A percentile compares a stretch with the other conserved stretches of the same genome.
These are phyloP conservation scores for Chondrilla cf. caribensis DNA, from an alignment of 37 sponge, comb jelly and placozoan species.

Conservation along the genomic window DNA sequence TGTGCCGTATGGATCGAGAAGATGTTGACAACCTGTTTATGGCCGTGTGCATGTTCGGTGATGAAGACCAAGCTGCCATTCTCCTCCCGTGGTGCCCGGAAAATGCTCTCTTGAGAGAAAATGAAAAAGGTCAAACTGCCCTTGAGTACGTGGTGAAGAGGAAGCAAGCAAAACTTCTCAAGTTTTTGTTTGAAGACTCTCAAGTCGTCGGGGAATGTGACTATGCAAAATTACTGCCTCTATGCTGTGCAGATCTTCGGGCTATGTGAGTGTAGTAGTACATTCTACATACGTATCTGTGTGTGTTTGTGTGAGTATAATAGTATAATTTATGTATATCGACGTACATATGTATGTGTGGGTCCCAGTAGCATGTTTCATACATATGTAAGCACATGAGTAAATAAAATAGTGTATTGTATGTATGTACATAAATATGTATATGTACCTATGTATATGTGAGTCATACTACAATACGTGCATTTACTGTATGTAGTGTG, in stretches of 20 bases:
- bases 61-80: neutral
- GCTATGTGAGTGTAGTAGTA: neutral
- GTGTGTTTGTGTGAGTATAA: no score
- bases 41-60: constrained; percentile 1
- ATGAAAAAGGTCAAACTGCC: no score
- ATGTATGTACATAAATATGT: no score
- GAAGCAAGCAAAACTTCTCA: neutral
- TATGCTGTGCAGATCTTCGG: neutral
- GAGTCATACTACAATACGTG: no score
- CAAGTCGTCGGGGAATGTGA: neutral
- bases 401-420: no score
- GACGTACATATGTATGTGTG: no score
- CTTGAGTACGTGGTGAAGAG: neutral
- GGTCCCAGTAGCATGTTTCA: no score
- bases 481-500: no score
- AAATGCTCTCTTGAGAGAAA: neutral
- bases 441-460: no score
- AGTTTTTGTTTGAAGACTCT: neutral
- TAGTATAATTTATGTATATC: no score
- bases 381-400: no score
- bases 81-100: neutral
- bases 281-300: no score
- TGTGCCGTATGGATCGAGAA: neutral
- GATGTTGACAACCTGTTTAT: neutral
- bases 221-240: neutral